phyloP scores from a whole-genome alignment of 2,113 vertebrate genomes.

The Vidua macroura region DNA sequence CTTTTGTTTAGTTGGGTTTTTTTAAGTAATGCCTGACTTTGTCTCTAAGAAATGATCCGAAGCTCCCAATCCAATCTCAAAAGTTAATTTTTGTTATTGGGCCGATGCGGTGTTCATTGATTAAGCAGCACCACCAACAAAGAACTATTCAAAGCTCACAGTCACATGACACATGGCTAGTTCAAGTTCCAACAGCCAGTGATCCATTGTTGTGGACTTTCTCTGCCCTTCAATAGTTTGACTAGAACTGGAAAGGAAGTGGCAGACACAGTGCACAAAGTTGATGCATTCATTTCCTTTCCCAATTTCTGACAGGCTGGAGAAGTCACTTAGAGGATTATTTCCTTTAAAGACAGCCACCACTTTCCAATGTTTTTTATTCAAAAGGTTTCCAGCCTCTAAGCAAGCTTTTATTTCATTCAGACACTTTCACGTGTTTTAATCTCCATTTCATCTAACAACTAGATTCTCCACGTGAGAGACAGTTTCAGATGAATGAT shows the following conservation, averaged over 20 bases:
- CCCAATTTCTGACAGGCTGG: not conserved
- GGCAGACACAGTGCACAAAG: not conserved
- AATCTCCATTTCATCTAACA: not conserved
- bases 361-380: not conserved
- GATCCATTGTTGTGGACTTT: not conserved
- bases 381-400: not conserved
- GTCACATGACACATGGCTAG: fast-evolving
- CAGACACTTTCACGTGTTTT: not conserved
- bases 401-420: not conserved
- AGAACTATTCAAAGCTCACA: not conserved
- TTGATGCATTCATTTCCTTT: not conserved
- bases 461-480: not conserved
- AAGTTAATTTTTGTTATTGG: not conserved
- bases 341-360: not conserved
- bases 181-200: not conserved
- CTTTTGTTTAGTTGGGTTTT: not conserved
- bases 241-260: not conserved
- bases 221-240: not conserved
- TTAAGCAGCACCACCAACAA: not conserved
- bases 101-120: fast-evolving
- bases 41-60: not conserved
- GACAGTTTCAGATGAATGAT: not conserved
- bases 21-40: not conserved
- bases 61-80: not conserved
- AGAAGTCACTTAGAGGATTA: not conserved